A percentile compares a stretch with the other conserved stretches of the same genome.
Evolutionary conservation across 2,888 invertebrate genomes (phyloP).

Genomic region (Scaptomyza parva): DNA sequence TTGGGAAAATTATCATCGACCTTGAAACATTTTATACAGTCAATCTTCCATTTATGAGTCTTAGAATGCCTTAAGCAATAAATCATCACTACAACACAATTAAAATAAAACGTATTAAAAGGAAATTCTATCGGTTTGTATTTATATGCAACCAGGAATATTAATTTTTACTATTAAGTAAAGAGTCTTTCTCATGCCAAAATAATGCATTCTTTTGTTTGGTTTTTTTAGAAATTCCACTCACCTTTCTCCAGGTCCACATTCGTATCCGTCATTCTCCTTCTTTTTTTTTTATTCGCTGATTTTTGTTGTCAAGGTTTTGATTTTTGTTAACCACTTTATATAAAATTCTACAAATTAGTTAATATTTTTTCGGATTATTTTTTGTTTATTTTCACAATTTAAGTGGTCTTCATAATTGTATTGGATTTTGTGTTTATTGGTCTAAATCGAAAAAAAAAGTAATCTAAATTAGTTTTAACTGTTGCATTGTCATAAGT

Average conservation of each 20-base stretch:
- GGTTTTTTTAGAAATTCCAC: background rate
- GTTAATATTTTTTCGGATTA: background rate
- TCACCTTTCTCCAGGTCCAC: slow-evolving; percentile 48
- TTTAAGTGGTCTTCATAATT: slow-evolving; percentile 10
- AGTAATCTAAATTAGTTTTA: slow-evolving; percentile 7
- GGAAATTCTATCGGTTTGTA: no score
- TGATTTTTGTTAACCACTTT: background rate
- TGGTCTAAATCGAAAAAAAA: background rate
- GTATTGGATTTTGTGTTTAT: background rate
- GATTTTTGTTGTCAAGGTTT: background rate
- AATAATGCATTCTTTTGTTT: background rate
- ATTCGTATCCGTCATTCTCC: slow-evolving; percentile 36
- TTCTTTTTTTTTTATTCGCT: background rate
- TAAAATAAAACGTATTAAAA: no score
- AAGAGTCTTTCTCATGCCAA: background rate
- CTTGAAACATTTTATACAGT: no score
- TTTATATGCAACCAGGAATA: no score
- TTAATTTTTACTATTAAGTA: no score
- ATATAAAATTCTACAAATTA: background rate
- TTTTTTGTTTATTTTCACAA: background rate
- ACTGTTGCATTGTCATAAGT: slow-evolving; percentile 11
- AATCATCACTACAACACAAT: no score
- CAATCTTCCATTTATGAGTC: no score
- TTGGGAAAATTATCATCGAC: no score
- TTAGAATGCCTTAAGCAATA: no score